A percentile compares a stretch with the other conserved stretches of the same genome.
phyloP scores from a whole-genome alignment of 2,113 vertebrate species.

The Phylloscopus trochilus region DNA sequence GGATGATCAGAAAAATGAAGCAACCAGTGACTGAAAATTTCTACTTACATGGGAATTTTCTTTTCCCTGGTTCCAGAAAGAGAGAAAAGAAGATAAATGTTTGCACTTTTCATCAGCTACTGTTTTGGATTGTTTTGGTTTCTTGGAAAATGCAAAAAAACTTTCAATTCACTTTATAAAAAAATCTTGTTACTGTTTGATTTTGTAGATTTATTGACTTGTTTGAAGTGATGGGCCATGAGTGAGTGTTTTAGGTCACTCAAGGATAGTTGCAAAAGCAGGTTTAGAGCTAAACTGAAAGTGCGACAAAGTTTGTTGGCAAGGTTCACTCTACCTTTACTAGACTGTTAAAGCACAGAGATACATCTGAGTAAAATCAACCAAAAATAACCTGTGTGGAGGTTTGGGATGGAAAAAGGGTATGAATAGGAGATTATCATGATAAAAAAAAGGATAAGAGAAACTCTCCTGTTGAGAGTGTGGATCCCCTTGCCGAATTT shows the following conservation, averaged over 20 bases:
- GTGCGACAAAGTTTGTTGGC: fast-evolving
- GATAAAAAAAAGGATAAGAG: neutral
- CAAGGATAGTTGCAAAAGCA: neutral
- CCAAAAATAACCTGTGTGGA: neutral
- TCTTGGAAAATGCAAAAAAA: neutral
- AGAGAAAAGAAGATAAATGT: neutral
- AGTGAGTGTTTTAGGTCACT: neutral
- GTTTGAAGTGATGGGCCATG: neutral
- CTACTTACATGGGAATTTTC: neutral
- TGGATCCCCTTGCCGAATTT: neutral
- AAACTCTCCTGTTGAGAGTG: neutral
- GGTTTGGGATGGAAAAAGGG: neutral
- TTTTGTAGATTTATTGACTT: neutral
- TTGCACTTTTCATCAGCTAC: neutral
- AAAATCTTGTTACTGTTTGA: neutral
- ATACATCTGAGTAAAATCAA: neutral
- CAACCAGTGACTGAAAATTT: neutral
- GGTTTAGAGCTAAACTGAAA: neutral
- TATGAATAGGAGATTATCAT: neutral
- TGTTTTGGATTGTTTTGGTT: neutral
- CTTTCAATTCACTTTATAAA: neutral
- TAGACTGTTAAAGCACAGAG: neutral
- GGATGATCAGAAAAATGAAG: neutral
- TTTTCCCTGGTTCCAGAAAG: neutral
- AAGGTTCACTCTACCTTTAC: neutral